Conservation (phyloP, 30 jellyfish, hydroid and myxozoan genomes). For the Rhopilema esculentum region DNA sequence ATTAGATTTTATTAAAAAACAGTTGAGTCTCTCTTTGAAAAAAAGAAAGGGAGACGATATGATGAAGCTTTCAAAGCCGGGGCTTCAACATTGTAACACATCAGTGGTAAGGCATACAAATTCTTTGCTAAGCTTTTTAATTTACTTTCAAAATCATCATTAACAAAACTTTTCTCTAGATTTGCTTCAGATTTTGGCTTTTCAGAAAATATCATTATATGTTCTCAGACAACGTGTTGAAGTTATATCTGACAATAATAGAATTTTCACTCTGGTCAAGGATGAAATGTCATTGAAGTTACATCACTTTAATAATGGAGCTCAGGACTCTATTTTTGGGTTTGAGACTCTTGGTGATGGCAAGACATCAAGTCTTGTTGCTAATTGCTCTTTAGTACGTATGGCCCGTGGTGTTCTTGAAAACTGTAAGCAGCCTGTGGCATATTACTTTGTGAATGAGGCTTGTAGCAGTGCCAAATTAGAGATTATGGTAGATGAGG, state of each 20-base stretch:
- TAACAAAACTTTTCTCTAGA: background rate
- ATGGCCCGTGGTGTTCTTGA: constrained; percentile 9
- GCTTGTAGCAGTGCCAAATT: background rate
- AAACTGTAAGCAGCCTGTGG: constrained; percentile 48
- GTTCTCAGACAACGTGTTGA: constrained; percentile 8
- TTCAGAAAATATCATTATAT: background rate
- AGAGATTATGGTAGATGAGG: constrained; percentile 9
- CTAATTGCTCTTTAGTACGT: constrained; percentile 29
- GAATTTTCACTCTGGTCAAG: constrained; percentile 9
- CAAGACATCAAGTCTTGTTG: constrained; percentile 12
- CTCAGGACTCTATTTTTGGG: constrained; percentile 11
- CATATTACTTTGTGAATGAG: constrained; percentile 22
- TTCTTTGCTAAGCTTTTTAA: background rate
- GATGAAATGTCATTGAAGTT: constrained; percentile 44
- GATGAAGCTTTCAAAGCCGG: constrained; percentile 9
- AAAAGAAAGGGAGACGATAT: background rate
- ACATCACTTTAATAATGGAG: constrained; percentile 14
- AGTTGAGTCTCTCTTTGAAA: background rate
- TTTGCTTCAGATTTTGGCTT: constrained; percentile 5
- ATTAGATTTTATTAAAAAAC: background rate
- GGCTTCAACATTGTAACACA: constrained; percentile 11
- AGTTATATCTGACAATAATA: background rate
- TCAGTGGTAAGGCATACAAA: constrained; percentile 28
- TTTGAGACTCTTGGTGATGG: constrained; percentile 33
- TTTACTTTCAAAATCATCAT: background rate